These are phyloP conservation scores for Fragum fragum DNA, from an alignment of 2,888 invertebrate species.

Conservation along the genomic window DNA sequence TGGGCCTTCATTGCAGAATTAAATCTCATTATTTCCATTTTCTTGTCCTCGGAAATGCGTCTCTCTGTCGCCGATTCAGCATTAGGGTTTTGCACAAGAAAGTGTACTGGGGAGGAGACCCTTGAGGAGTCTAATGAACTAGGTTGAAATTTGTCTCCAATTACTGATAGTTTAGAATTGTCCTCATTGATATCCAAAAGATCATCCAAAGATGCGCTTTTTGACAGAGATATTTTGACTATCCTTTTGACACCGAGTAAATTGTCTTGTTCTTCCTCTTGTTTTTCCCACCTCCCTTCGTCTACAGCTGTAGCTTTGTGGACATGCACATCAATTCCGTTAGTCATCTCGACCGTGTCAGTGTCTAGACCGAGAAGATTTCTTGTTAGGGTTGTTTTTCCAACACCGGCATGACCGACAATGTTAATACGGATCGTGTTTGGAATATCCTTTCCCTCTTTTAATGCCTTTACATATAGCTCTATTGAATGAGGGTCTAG, in stretches of 20 bases:
- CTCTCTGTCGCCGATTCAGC: neutral
- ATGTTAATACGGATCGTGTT: constrained; percentile 16
- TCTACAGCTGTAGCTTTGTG: neutral
- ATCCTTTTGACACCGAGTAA: constrained; percentile 8
- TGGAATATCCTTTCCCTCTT: constrained; percentile 11
- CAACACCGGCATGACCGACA: constrained; percentile 24
- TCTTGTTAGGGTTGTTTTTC: constrained; percentile 27
- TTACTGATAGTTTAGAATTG: neutral
- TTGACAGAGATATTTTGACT: constrained; percentile 9
- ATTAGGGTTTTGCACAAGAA: neutral
- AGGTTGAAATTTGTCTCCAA: neutral
- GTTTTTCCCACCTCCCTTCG: constrained; percentile 11
- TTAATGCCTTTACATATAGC: constrained; percentile 23
- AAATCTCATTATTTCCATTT: neutral
- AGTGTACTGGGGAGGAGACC: neutral
- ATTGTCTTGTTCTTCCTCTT: neutral
- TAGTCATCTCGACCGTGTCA: constrained; percentile 27
- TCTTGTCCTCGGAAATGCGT: constrained; percentile 5
- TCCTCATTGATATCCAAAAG: neutral
- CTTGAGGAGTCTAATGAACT: neutral
- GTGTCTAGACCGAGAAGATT: constrained; percentile 11
- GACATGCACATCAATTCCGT: constrained; percentile 32
- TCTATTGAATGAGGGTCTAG: constrained; percentile 23
- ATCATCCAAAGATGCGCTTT: neutral
- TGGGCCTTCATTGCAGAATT: neutral